Conservation (phyloP, 1,140 invertebrate genomes). For the Lepidurus apus region DNA sequence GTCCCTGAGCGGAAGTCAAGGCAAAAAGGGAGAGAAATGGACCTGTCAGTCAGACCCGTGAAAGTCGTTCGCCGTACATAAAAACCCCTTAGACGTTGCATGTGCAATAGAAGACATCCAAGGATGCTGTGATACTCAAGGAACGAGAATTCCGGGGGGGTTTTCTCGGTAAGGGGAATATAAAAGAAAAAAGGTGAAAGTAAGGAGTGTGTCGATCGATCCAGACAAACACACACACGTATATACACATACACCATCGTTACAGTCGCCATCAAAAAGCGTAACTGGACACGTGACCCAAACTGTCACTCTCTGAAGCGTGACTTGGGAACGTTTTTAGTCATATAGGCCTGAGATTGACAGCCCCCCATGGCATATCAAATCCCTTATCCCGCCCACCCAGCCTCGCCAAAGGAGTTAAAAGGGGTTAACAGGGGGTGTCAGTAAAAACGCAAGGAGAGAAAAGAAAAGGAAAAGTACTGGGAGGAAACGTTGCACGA, state of each 20-base stretch:
- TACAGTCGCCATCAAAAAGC: background rate
- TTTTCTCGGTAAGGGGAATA: no score
- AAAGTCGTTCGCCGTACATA: background rate
- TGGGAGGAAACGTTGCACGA: no score
- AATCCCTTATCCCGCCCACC: background rate
- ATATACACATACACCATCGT: background rate
- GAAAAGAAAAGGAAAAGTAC: no score
- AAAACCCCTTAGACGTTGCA: no score
- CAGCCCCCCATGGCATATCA: background rate
- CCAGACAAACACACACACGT: background rate
- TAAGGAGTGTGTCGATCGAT: slow-evolving; percentile 6
- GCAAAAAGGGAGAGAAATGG: slow-evolving; percentile 8
- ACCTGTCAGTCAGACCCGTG: slow-evolving; percentile 7
- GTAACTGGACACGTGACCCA: background rate
- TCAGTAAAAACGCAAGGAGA: no score
- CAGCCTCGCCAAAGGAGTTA: background rate
- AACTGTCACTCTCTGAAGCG: background rate
- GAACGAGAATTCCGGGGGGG: no score
- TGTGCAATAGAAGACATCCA: no score
- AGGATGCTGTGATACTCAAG: no score
- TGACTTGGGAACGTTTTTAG: background rate
- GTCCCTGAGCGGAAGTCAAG: slow-evolving; percentile 6
- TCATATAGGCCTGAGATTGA: slow-evolving; percentile 8
- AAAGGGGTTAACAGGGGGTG: background rate
- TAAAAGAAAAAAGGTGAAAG: background rate